These are phyloP conservation scores for Porphyrio hochstetteri DNA, from an alignment of 2,113 vertebrate genomes.

Conservation along the genomic window DNA sequence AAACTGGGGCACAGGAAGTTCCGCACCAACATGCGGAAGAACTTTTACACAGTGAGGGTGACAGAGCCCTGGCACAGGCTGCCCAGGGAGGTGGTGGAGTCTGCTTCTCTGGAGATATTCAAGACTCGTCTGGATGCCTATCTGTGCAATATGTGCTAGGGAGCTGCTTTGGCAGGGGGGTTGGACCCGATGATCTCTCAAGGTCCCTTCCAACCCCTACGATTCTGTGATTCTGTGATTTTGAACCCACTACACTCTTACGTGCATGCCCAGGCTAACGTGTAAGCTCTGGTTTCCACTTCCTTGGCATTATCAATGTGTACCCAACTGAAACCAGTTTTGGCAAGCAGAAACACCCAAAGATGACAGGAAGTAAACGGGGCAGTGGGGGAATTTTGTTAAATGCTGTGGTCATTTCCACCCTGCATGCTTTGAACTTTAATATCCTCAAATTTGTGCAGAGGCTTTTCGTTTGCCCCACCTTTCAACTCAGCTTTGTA, in stretches of 20 bases:
- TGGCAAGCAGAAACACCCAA: not conserved
- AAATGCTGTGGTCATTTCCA: not conserved
- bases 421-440: not conserved
- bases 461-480: not conserved
- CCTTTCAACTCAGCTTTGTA: not conserved
- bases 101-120: too few species aligned
- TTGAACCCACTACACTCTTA: not conserved
- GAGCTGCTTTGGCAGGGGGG: too few species aligned
- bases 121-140: too few species aligned
- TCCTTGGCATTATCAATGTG: not conserved
- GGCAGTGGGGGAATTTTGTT: not conserved
- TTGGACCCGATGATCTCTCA: too few species aligned
- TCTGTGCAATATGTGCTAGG: too few species aligned
- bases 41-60: too few species aligned
- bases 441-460: not conserved
- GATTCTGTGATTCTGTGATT: too few species aligned
- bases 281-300: accelerated
- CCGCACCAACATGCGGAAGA: too few species aligned
- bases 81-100: too few species aligned
- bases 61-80: too few species aligned
- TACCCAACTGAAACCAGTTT: not conserved
- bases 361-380: not conserved
- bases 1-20: too few species aligned
- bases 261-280: accelerated
- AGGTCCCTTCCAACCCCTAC: too few species aligned